Base-by-base conservation (phyloP, 2,797 vertebrate genomes). In the Acanthurus tractus region DNA sequence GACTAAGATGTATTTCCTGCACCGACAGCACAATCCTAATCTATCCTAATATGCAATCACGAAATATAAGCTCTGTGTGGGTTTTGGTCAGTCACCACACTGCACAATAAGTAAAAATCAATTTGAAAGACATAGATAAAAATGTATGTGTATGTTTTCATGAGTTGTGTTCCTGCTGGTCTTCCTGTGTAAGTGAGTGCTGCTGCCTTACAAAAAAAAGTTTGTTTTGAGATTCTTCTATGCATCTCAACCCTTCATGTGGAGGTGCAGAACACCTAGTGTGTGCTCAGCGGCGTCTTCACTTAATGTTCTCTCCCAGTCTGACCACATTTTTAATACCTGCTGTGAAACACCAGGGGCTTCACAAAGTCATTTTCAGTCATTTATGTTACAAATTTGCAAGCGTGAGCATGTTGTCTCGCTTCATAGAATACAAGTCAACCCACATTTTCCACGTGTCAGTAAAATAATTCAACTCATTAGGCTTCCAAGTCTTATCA, bases 381-480 rank as follows among this genome's bases (percentile, higher is more conserved):
- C 4, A 4, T 77, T 83, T 76, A 68, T 76, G 69, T 71, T 87
- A 42, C 20, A 82, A 86, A 89, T 88, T 88, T 87, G 76, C 78
- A 78, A 75, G 74, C 49, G 22, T 68, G 70, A 72, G 73, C 73
- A 78, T 63, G 83, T 74, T 81, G 79, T 82, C 82, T 86, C 72
- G 76, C 85, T 86, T 91, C 84, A 81, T 81, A 70, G 87, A 80
- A 82, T 63, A 73, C 53, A 74, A 90, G 89, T 92, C 92, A 88
- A 79, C 70, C 71, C 66, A 9, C 80, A 91, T 93, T 92, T 90
- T 92, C 85, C 84, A 80, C 79, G 85, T 86, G 77, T 91, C 90
- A 89, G 89, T 92, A 89, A 92, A 92, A 92, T 86, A 90, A 88
- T 88, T 93, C 81, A 84, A 86, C 86, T 93, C 89, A 91, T 93